Percentiles rank a stretch among this genome's conserved stretches.
Evolutionary conservation across 2,888 invertebrate genomes (phyloP).

Genomic region (Chalcosyrphus nemorum): DNA sequence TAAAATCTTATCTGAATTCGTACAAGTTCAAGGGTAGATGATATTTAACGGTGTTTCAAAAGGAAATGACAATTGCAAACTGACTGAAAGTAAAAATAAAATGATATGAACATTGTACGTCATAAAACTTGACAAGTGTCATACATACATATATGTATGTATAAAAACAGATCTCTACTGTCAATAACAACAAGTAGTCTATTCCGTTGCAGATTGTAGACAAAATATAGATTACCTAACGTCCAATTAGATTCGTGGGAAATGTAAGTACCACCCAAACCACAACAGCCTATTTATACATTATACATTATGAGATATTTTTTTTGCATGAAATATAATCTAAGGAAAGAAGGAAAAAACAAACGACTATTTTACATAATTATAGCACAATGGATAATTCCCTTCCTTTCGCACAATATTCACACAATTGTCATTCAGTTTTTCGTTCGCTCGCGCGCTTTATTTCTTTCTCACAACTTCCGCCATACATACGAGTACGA

Average conservation of each 20-base stretch:
- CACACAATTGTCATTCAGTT: slow-evolving; percentile 60
- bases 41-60: background rate
- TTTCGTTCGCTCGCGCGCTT: slow-evolving; percentile 27
- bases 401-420: slow-evolving; percentile 42
- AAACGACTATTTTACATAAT: slow-evolving; percentile 3
- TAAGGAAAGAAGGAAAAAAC: background rate
- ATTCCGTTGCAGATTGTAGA: too few relatives aligned
- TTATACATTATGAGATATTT: slow-evolving; percentile 9
- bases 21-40: background rate
- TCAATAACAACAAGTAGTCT: too few relatives aligned
- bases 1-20: background rate
- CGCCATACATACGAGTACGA: slow-evolving; percentile 1
- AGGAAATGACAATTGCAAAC: background rate
- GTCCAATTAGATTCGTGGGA: background rate
- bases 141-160: too few relatives aligned
- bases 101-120: background rate
- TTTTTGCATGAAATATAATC: slow-evolving; percentile 10
- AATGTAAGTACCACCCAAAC: background rate
- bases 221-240: background rate
- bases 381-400: slow-evolving; percentile 32
- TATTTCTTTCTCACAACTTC: slow-evolving; percentile 62
- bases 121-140: background rate
- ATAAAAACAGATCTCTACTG: too few relatives aligned
- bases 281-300: too few relatives aligned
- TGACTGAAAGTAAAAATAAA: background rate